These are phyloP conservation scores for Ciconia nigra DNA, from an alignment of 2,797 vertebrate genomes.

Conservation along the genomic window DNA sequence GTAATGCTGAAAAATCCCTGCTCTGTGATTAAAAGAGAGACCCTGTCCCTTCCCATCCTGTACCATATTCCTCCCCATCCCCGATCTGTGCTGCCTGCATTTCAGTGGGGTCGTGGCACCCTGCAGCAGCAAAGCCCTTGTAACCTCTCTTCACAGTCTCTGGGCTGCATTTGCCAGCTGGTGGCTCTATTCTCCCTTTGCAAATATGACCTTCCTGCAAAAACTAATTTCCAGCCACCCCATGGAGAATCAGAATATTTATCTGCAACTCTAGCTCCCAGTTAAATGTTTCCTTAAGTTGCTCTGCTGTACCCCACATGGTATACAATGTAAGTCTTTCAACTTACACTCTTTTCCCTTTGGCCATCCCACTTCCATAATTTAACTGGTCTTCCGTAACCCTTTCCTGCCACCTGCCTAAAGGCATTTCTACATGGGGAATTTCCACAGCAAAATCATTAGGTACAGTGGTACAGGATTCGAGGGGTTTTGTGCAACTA, in stretches of 20 bases:
- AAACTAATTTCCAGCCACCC: not conserved
- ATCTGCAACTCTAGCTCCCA: not conserved
- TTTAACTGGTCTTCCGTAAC: not conserved
- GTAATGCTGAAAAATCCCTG: not conserved
- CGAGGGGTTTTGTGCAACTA: not conserved
- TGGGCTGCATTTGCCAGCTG: not conserved
- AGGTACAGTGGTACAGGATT: not conserved
- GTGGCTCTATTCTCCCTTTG: conserved; percentile 3
- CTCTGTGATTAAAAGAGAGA: not conserved
- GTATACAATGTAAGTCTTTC: not conserved
- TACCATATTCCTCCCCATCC: not conserved
- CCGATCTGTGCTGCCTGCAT: not conserved
- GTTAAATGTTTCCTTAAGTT: not conserved
- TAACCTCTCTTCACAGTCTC: not conserved
- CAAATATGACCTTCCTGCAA: not conserved
- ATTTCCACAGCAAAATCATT: not conserved
- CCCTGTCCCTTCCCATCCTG: not conserved
- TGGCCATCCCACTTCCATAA: not conserved
- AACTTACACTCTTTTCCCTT: not conserved
- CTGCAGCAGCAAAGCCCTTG: not conserved
- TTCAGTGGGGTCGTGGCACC: not conserved
- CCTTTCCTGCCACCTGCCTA: not conserved
- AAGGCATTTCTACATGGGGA: not conserved
- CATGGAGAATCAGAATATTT: not conserved
- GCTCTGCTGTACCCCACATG: not conserved